phyloP scores from a whole-genome alignment of 1,140 invertebrate genomes.

The Brachystomella parvula region DNA sequence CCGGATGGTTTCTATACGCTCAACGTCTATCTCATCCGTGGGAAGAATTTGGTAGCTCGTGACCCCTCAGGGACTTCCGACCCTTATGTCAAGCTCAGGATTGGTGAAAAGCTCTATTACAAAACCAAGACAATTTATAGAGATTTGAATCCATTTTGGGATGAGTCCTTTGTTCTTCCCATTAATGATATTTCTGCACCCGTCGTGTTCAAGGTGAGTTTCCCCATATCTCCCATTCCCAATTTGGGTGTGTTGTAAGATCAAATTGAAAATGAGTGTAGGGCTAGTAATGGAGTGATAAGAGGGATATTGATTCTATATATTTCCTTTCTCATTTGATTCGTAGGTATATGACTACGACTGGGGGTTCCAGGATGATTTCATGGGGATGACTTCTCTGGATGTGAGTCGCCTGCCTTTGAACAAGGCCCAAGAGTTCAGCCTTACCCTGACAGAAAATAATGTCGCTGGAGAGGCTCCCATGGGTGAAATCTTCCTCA shows the following conservation, averaged over 20 bases:
- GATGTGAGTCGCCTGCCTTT: slow-evolving; percentile 78
- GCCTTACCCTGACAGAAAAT: slow-evolving; percentile 62
- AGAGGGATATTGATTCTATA: slow-evolving; percentile 6
- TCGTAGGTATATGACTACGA: slow-evolving; percentile 93
- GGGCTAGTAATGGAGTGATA: not conserved
- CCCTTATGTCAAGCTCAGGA: slow-evolving; percentile 97
- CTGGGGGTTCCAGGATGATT: slow-evolving; percentile 93
- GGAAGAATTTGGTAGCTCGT: slow-evolving; percentile 80
- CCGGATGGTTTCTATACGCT: slow-evolving; percentile 77
- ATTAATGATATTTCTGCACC: slow-evolving; percentile 88
- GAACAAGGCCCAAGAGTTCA: slow-evolving; percentile 67
- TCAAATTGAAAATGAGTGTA: not conserved
- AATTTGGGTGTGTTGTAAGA: not conserved
- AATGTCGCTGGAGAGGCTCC: slow-evolving; percentile 52
- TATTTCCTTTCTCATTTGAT: slow-evolving; percentile 23
- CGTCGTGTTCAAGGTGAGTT: slow-evolving; percentile 71
- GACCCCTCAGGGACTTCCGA: slow-evolving; percentile 94
- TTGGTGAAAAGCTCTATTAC: slow-evolving; percentile 76
- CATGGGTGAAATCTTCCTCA: slow-evolving; percentile 74
- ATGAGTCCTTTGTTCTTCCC: slow-evolving; percentile 89
- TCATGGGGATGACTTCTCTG: slow-evolving; percentile 84
- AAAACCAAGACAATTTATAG: slow-evolving; percentile 86
- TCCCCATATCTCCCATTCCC: not conserved
- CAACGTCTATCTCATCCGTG: slow-evolving; percentile 74
- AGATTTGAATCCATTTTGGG: slow-evolving; percentile 75